These are phyloP conservation scores for Elgaria multicarinata DNA, from an alignment of 2,113 vertebrate genomes.

Conservation along the genomic window DNA sequence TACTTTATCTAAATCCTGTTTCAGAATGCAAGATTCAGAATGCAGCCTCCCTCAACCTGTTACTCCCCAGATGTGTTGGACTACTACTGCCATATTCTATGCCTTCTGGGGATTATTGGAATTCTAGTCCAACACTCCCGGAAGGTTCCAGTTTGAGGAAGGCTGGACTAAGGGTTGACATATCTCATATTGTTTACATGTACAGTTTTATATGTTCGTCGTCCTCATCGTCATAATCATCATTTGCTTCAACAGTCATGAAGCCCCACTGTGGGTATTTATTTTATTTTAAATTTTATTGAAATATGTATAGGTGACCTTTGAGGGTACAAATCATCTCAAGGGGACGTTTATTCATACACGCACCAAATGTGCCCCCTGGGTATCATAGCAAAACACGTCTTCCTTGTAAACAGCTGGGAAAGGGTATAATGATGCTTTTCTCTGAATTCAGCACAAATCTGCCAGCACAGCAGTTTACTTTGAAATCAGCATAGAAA, in stretches of 20 bases:
- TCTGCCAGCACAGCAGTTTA: slow-evolving; percentile 59
- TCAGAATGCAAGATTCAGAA: background rate
- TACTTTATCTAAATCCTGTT: background rate
- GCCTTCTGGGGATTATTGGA: too few species aligned
- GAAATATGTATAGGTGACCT: too few species aligned
- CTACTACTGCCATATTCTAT: too few species aligned
- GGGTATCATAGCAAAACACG: background rate
- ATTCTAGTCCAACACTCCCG: too few species aligned
- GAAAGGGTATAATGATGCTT: background rate
- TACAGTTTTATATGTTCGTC: background rate
- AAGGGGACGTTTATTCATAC: background rate
- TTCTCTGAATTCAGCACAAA: slow-evolving; percentile 48
- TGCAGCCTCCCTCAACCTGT: too few species aligned
- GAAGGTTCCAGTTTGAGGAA: too few species aligned
- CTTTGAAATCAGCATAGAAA: slow-evolving; percentile 61
- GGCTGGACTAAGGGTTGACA: too few species aligned
- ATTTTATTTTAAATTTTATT: too few species aligned
- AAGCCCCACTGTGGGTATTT: background rate
- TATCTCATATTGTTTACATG: background rate
- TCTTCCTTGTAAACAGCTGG: slow-evolving; percentile 28
- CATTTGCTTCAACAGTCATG: background rate
- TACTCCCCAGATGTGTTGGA: too few species aligned
- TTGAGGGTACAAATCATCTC: background rate
- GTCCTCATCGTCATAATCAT: too few species aligned
- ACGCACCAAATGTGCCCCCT: background rate